phyloP scores from a whole-genome alignment of 1,140 invertebrate species.

The Euwallacea fornicatus region DNA sequence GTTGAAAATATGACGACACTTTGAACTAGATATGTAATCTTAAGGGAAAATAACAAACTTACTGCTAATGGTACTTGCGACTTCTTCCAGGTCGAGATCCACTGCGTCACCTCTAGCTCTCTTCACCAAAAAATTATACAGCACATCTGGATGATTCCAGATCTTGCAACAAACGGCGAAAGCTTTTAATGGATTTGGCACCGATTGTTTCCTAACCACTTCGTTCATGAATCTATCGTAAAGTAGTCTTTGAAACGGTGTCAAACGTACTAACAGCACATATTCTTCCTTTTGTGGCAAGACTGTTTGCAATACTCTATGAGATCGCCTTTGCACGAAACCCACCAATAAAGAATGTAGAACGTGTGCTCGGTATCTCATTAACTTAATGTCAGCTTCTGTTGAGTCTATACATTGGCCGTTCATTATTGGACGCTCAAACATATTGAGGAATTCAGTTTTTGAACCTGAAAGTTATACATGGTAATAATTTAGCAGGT shows the following conservation, averaged over 20 bases:
- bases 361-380: slow-evolving; percentile 83
- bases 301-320: slow-evolving; percentile 82
- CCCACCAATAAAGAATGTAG: slow-evolving; percentile 86
- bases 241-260: slow-evolving; percentile 80
- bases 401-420: slow-evolving; percentile 93
- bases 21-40: slow-evolving; percentile 39
- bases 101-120: slow-evolving; percentile 77
- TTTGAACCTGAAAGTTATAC: slow-evolving; percentile 60
- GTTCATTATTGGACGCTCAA: slow-evolving; percentile 92
- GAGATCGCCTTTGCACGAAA: slow-evolving; percentile 90
- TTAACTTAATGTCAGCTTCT: slow-evolving; percentile 83
- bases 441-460: slow-evolving; percentile 95
- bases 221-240: slow-evolving; percentile 93
- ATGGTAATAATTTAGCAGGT: no score
- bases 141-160: slow-evolving; percentile 98
- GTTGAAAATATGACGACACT: neutral
- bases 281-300: slow-evolving; percentile 91
- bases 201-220: slow-evolving; percentile 79
- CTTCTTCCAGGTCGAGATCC: slow-evolving; percentile 88
- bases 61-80: slow-evolving; percentile 57
- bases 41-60: slow-evolving; percentile 33
- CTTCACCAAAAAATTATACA: slow-evolving; percentile 89
- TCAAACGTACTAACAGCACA: slow-evolving; percentile 86
- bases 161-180: slow-evolving; percentile 99
- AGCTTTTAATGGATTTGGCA: slow-evolving; percentile 94